phyloP scores from a whole-genome alignment of 2,113 vertebrate genomes.

The Stegastes partitus region DNA sequence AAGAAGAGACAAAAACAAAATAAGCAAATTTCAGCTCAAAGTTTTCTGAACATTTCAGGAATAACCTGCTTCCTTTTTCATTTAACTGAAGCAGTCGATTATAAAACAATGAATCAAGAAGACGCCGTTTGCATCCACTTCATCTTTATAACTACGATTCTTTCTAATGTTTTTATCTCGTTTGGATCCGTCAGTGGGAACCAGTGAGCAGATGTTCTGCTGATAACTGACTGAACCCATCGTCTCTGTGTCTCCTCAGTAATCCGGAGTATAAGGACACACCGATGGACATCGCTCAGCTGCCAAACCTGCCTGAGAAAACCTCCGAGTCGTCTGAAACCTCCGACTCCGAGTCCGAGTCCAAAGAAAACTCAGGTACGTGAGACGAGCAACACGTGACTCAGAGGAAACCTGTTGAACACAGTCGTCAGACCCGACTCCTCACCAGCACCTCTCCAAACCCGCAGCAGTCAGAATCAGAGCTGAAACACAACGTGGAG shows the following conservation, averaged over 20 bases:
- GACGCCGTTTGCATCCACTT: too few relatives aligned
- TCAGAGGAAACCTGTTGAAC: too few relatives aligned
- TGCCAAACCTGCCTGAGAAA: slow-evolving; percentile 96
- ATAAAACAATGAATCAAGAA: too few relatives aligned
- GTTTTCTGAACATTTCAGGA: too few relatives aligned
- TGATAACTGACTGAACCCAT: too few relatives aligned
- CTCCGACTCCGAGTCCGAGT: slow-evolving; percentile 97
- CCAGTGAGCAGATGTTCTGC: background rate
- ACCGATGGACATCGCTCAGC: slow-evolving; percentile 96
- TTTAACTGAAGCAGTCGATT: too few relatives aligned
- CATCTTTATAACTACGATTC: too few relatives aligned
- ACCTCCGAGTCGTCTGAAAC: slow-evolving; percentile 96
- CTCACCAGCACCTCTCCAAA: background rate
- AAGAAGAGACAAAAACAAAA: too few relatives aligned
- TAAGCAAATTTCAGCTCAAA: too few relatives aligned
- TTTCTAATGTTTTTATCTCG: too few relatives aligned
- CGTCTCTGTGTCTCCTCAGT: slow-evolving; percentile 76
- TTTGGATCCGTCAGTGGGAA: background rate
- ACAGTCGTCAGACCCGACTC: too few relatives aligned
- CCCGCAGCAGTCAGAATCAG: slow-evolving; percentile 6
- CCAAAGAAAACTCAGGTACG: slow-evolving; percentile 98
- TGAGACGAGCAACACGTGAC: background rate
- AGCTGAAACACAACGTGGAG: slow-evolving; percentile 33
- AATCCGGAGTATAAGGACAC: slow-evolving; percentile 97
- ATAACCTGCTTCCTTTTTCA: too few relatives aligned